Evolutionary conservation across 2,113 vertebrate genomes (phyloP).

Genomic region (Eudyptes chrysolophus): DNA sequence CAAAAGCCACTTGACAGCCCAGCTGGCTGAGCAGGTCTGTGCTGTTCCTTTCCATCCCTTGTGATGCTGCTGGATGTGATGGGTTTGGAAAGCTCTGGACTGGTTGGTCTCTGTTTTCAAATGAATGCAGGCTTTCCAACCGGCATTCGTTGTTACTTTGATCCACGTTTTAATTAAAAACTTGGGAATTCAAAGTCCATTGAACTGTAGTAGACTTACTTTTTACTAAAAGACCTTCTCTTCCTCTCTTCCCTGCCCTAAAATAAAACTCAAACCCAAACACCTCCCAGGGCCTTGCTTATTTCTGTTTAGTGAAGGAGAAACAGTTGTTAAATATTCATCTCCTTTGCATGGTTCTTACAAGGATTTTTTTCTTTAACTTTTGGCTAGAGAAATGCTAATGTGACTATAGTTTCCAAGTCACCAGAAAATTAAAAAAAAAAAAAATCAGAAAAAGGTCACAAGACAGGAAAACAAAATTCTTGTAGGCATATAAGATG

Average conservation of each 20-base stretch:
- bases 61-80: background rate
- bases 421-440: background rate
- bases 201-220: background rate
- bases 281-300: background rate
- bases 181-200: constrained; percentile 13
- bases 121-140: background rate
- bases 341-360: background rate
- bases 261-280: background rate
- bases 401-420: background rate
- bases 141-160: constrained; percentile 14
- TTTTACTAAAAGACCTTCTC: background rate
- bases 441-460: background rate
- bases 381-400: background rate
- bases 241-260: background rate
- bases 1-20: constrained; percentile 36
- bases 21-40: constrained; percentile 40
- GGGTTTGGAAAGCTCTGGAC: constrained; percentile 36
- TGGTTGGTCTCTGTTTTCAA: background rate
- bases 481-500: background rate
- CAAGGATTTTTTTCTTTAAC: background rate
- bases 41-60: background rate
- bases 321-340: background rate
- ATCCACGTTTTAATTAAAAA: background rate
- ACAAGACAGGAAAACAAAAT: background rate
- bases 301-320: background rate